These are phyloP conservation scores for Leptura quadrifasciata DNA, from an alignment of 2,888 invertebrate genomes.

Conservation along the genomic window DNA sequence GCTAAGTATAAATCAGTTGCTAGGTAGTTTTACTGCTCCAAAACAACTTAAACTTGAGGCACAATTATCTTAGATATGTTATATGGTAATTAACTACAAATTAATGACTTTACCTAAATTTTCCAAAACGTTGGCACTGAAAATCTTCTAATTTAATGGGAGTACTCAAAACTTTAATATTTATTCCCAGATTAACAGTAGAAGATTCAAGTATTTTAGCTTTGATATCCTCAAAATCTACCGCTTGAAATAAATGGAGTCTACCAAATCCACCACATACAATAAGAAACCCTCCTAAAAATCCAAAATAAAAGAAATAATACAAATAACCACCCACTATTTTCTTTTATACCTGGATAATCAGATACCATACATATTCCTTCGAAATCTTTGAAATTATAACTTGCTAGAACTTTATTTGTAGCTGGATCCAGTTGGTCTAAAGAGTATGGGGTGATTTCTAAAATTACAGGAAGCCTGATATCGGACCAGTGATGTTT, in stretches of 20 bases:
- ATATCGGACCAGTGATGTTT: constrained; percentile 99
- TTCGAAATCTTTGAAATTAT: constrained; percentile 91
- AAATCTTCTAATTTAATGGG: constrained; percentile 92
- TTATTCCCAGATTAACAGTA: constrained; percentile 85
- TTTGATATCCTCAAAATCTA: constrained; percentile 90
- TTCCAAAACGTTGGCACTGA: constrained; percentile 91
- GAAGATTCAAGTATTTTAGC: constrained; percentile 91
- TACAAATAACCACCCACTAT: neutral
- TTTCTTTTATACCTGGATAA: constrained; percentile 78
- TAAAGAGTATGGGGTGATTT: constrained; percentile 93
- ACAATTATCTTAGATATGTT: neutral
- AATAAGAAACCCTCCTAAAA: constrained; percentile 87
- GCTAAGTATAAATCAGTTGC: too few species aligned
- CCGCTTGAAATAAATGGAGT: constrained; percentile 91
- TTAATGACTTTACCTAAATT: constrained; percentile 82
- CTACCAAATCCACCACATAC: constrained; percentile 94
- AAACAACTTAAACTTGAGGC: too few species aligned
- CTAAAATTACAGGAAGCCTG: constrained; percentile 89
- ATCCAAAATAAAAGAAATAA: constrained; percentile 8
- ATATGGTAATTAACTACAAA: neutral
- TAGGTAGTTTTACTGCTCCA: too few species aligned
- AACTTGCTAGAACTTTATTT: constrained; percentile 87
- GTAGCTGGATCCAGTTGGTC: constrained; percentile 94
- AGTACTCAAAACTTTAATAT: constrained; percentile 86
- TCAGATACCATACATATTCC: constrained; percentile 88